A percentile compares a stretch with the other conserved stretches of the same genome.
phyloP scores from a whole-genome alignment of 2,113 vertebrate species.

The Anas platyrhynchos region DNA sequence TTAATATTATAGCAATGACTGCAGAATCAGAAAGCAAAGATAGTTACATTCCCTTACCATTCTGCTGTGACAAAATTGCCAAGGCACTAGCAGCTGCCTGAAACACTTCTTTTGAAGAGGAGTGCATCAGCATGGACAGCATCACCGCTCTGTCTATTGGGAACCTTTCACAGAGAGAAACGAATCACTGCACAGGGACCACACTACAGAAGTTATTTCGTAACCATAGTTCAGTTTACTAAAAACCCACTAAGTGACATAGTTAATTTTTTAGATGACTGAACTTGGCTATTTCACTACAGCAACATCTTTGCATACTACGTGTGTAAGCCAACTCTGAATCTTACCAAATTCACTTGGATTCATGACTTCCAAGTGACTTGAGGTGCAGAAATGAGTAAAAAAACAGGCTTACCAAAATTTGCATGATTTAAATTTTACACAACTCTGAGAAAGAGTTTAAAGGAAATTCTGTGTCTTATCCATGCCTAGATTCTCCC shows the following conservation, averaged over 20 bases:
- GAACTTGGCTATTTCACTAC: not conserved
- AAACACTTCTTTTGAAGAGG: conserved; percentile 86
- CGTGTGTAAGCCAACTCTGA: not conserved
- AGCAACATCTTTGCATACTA: not conserved
- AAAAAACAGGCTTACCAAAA: not conserved
- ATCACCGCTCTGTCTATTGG: conserved; percentile 90
- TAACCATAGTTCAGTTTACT: not conserved
- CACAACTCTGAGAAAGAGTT: not conserved
- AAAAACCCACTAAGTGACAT: not conserved
- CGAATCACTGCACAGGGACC: not conserved
- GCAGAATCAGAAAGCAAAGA: not conserved
- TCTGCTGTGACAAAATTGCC: conserved; percentile 84
- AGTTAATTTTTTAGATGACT: not conserved
- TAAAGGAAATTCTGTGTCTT: not conserved
- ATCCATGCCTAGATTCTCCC: not conserved
- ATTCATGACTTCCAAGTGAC: not conserved
- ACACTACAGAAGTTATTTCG: not conserved
- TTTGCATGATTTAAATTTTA: not conserved
- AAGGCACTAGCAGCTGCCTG: conserved; percentile 87
- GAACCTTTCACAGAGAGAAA: conserved; percentile 78
- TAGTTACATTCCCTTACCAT: conserved; percentile 76
- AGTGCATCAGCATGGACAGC: conserved; percentile 91
- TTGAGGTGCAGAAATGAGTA: not conserved
- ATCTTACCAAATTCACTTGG: not conserved
- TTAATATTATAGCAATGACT: not conserved